phyloP scores from a whole-genome alignment of 2,113 vertebrate genomes.

The Syngnathus typhle region DNA sequence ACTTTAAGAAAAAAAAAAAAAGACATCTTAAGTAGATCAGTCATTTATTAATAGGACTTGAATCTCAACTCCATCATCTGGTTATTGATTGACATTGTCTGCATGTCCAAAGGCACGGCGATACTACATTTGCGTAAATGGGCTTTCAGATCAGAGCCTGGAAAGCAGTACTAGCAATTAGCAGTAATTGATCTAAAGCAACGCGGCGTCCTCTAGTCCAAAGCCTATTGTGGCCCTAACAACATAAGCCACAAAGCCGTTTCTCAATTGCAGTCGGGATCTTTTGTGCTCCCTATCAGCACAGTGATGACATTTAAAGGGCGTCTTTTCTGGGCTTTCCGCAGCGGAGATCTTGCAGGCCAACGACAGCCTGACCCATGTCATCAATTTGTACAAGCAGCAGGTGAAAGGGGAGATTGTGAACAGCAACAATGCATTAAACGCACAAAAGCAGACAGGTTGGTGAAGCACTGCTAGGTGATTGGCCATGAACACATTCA shows the following conservation, averaged over 20 bases:
- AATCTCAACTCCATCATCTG: not conserved
- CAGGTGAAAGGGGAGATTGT: conserved; percentile 89
- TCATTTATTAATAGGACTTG: not conserved
- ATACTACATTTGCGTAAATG: too few species aligned
- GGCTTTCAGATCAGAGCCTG: too few species aligned
- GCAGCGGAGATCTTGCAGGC: conserved; percentile 96
- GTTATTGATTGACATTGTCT: too few species aligned
- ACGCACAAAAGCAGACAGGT: conserved; percentile 55
- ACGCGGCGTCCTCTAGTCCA: too few species aligned
- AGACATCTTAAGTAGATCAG: too few species aligned
- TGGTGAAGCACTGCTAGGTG: not conserved
- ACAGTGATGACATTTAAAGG: not conserved
- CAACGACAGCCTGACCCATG: conserved; percentile 94
- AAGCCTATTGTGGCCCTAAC: too few species aligned
- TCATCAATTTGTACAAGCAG: conserved; percentile 95
- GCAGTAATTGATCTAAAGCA: too few species aligned
- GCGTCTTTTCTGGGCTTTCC: conserved; percentile 9
- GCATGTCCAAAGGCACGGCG: too few species aligned
- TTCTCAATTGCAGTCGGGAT: not conserved
- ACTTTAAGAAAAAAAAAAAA: too few species aligned
- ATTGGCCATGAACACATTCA: not conserved
- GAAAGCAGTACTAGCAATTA: too few species aligned
- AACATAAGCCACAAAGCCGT: not conserved
- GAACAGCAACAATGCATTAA: conserved; percentile 76
- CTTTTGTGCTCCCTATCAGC: not conserved